Base-by-base conservation (phyloP, 2,888 invertebrate genomes). In the Sesia apiformis region DNA sequence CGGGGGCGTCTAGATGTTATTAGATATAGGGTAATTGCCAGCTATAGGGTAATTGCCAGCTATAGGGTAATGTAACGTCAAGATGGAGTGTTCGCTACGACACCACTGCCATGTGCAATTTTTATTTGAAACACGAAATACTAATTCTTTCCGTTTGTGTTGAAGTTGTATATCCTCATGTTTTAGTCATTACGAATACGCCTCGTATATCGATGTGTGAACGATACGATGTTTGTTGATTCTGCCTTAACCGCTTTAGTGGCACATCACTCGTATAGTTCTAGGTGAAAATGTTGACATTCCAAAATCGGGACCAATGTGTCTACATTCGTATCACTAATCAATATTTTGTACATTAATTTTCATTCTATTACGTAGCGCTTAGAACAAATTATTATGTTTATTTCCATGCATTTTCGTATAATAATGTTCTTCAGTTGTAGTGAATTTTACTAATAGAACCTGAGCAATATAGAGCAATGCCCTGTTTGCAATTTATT, bases 41-140 rank as follows among this genome's bases (percentile, higher is more conserved):
- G n/a, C n/a, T n/a, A n/a, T n/a, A n/a, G n/a, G n/a, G n/a, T n/a
- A 84, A 86, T 84, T 86, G 88, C 88, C 88, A 88, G 85, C 87
- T 87, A 87, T 75, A 74, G 23, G 23, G 63, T 74, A 75, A 70
- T 81, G 77, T 81, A 82, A 80, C 71, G 74, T 81, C 76, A 75
- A 77, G 73, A 74, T 72, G 74, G 79, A 80, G 82, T 84, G 83
- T 84, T 83, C 77, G 84, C 83, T 84, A 79, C 76, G 77, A 83
- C 73, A 78, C 81, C 85, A 88, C 87, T 86, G 88, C 87, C 88
- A 85, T 79, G 87, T 85, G 86, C 88, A 87, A 87, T 84, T 82
- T 77, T 76, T 71, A 72, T 75, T 70, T 74, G 67, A 69, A 76
- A 79, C 79, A 81, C 81, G 77, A 72, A 73, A 72, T 75, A 78